Conservation (phyloP, 2,797 vertebrate genomes). For the Lacerta bilineata region DNA sequence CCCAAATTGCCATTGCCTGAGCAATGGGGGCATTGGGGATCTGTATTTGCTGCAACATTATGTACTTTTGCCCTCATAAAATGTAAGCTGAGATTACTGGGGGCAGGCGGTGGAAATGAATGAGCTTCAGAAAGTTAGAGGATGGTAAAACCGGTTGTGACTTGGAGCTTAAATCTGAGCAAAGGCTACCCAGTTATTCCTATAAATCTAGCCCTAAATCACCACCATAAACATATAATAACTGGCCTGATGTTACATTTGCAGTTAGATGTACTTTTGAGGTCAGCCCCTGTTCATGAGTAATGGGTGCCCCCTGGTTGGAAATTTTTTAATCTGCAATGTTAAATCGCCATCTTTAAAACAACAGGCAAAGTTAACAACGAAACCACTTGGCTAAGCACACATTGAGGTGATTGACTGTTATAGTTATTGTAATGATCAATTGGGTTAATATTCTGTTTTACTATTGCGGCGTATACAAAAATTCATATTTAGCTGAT, state of each 20-base stretch:
- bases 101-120: neutral
- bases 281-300: conserved; percentile 24
- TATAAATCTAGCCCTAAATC: conserved; percentile 19
- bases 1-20: neutral
- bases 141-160: neutral
- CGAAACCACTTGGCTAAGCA: neutral
- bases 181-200: neutral
- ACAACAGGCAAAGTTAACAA: conserved; percentile 8
- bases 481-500: conserved; percentile 45
- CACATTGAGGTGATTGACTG: conserved; percentile 1
- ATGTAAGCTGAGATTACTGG: neutral
- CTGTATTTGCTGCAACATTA: neutral
- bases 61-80: neutral
- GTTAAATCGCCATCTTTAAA: conserved; percentile 29
- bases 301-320: neutral
- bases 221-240: conserved; percentile 31
- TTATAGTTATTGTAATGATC: conserved; percentile 27
- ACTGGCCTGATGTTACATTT: conserved; percentile 30
- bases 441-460: conserved; percentile 40
- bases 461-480: conserved; percentile 21
- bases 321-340: conserved; percentile 30
- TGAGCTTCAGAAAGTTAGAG: neutral
- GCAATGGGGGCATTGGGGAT: neutral
- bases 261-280: conserved; percentile 42
- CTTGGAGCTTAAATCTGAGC: neutral